Percentiles rank a stretch among this genome's conserved stretches.
phyloP scores from a whole-genome alignment of 2,113 vertebrate genomes.

The Cisticola juncidis region DNA sequence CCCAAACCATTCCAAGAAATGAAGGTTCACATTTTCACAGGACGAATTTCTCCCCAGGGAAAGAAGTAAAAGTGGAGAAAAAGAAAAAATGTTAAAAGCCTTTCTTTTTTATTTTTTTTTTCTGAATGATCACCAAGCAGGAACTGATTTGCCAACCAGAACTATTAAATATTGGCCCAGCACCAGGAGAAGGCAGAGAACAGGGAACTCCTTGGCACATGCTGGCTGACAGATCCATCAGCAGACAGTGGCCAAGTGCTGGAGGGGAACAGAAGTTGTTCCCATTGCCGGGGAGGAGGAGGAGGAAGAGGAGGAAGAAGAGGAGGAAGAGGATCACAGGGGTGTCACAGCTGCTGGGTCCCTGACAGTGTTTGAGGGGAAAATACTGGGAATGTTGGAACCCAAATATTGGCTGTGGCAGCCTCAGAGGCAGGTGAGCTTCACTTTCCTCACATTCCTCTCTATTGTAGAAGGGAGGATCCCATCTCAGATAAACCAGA shows the following conservation, averaged over 20 bases:
- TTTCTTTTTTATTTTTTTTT: neutral
- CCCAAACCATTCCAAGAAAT: neutral
- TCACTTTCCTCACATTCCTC: neutral
- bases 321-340: neutral
- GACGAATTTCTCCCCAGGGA: neutral
- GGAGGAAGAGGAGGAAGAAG: neutral
- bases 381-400: constrained; percentile 55
- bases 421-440: neutral
- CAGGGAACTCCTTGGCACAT: constrained; percentile 36
- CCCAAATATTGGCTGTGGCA: constrained; percentile 27
- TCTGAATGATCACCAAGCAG: neutral
- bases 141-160: constrained; percentile 22
- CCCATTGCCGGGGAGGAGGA: neutral
- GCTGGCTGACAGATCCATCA: neutral
- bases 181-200: constrained; percentile 5
- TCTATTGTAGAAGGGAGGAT: neutral
- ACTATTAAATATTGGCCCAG: constrained; percentile 53
- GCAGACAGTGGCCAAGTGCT: neutral
- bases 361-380: constrained; percentile 11
- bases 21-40: neutral
- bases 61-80: neutral
- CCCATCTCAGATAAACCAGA: neutral
- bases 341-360: neutral
- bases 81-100: neutral
- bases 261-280: neutral